Base-by-base conservation (phyloP, 2,888 invertebrate genomes). In the Cataglyphis altisquamis region DNA sequence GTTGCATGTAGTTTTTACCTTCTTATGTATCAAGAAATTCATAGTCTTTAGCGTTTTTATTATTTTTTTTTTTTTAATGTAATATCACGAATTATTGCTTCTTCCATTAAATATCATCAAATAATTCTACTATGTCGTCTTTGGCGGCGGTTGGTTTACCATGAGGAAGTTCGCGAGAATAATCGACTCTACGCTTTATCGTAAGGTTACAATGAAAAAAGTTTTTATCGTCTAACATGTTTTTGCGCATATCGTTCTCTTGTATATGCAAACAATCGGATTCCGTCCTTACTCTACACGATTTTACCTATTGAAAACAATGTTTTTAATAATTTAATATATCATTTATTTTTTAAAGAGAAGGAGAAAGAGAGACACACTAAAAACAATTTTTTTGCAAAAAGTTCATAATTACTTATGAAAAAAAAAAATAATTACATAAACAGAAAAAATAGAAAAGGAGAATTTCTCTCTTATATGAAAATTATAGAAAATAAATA, bases 271-370 rank as follows among this genome's bases (percentile, higher is more conserved):
- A 8, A 68, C 25, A 45, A 9, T 78, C 60, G 15, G 4, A 21
- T 0, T 45, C 36, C 15, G n/a, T 67, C 21, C 21, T 0, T 21
- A 15, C 3, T 68, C 78, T 60, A 45, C 78, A 78, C 2, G 78
- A 68, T 25, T 68, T 78, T 9, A 78, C 78, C 78, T 78, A 25
- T 62, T 68, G 10, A 10, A 60, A 60, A 67, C 60, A 45, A 3
- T 77, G 3, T 77, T 29, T 3, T 45, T 52, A 52, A 48, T 48
- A 48, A 6, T 15, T 67, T 60, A 45, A 45, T 8, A 39, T n/a
- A 5, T 64, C 55, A 77, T 66, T 8, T 45, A 66, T 52, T 18
- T 62, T 72, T 68, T 48, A 48, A 6, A 48, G 18, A 48, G 12
- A 48, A 4, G 15, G 15, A 48, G 18, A 48, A 8, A 6, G 3